Percentiles rank a stretch among this genome's conserved stretches.
phyloP scores from a whole-genome alignment of 2,888 invertebrate genomes.

The Leucophenga montana region DNA sequence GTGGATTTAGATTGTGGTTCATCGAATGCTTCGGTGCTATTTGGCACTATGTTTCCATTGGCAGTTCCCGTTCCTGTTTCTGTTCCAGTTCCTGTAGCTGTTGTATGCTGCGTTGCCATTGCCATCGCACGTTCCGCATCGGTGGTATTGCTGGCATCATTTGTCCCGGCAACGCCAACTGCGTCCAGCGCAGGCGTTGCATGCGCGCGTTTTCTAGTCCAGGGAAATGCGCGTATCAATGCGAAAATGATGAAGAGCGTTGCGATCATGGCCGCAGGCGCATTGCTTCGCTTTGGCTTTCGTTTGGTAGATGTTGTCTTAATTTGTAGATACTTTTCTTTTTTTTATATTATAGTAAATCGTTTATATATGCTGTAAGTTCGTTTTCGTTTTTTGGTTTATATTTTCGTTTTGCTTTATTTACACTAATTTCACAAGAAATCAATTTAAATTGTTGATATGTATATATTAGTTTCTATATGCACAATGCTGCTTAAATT shows the following conservation, averaged over 20 bases:
- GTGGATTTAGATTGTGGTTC: slow-evolving; percentile 9
- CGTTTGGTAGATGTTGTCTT: background rate
- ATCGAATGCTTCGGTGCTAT: slow-evolving; percentile 12
- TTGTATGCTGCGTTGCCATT: slow-evolving; percentile 19
- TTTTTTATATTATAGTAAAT: slow-evolving; percentile 28
- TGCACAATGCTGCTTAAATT: too few species aligned
- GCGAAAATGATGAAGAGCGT: slow-evolving; percentile 73
- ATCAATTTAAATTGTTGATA: too few species aligned
- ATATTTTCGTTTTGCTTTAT: background rate
- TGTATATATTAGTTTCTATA: too few species aligned
- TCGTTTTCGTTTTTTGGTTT: slow-evolving; percentile 30
- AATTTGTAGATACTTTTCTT: too few species aligned
- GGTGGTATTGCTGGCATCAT: slow-evolving; percentile 37
- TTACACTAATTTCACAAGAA: background rate
- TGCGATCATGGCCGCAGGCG: slow-evolving; percentile 67
- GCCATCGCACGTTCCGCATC: slow-evolving; percentile 10
- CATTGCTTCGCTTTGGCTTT: slow-evolving; percentile 20
- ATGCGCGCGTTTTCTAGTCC: slow-evolving; percentile 61
- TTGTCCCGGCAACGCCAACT: slow-evolving; percentile 43
- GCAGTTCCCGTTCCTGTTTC: background rate
- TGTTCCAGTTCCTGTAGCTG: slow-evolving; percentile 11
- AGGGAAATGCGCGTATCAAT: slow-evolving; percentile 73
- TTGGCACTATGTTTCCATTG: slow-evolving; percentile 30
- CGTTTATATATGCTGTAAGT: slow-evolving; percentile 21
- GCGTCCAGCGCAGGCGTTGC: slow-evolving; percentile 32